phyloP scores from a whole-genome alignment of 2,113 vertebrate species.

The Tauraco erythrolophus region DNA sequence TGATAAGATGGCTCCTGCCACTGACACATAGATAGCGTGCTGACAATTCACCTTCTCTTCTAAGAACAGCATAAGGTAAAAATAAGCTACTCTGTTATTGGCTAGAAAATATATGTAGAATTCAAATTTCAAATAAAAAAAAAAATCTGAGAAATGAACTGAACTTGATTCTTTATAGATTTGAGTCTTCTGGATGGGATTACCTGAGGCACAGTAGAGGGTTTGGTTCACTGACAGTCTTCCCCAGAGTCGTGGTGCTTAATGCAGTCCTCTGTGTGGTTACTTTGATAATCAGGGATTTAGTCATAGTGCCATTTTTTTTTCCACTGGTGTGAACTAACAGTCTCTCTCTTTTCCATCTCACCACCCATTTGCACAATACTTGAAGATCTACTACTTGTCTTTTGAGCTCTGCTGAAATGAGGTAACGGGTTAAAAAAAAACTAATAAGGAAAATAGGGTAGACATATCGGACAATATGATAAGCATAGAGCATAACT shows the following conservation, averaged over 20 bases:
- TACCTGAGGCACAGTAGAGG: background rate
- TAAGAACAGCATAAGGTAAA: background rate
- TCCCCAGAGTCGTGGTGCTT: background rate
- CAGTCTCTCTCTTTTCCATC: background rate
- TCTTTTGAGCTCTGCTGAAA: background rate
- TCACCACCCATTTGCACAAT: background rate
- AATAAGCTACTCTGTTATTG: background rate
- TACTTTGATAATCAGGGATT: background rate
- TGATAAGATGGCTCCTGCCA: background rate
- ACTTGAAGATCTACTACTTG: background rate
- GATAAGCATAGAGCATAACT: background rate
- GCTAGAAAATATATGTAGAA: background rate
- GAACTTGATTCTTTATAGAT: background rate
- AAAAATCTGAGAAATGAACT: accelerated
- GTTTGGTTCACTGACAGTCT: background rate
- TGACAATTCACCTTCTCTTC: background rate
- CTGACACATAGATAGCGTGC: background rate
- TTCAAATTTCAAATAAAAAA: background rate
- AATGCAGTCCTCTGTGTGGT: background rate
- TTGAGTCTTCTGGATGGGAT: background rate
- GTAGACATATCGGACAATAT: background rate
- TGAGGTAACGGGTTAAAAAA: background rate
- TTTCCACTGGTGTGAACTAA: background rate
- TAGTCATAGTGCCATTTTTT: background rate
- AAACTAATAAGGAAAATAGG: background rate